Percentiles rank a stretch among this genome's conserved stretches.
Conservation (phyloP, 2,113 vertebrate species). For the Tyto alba region DNA sequence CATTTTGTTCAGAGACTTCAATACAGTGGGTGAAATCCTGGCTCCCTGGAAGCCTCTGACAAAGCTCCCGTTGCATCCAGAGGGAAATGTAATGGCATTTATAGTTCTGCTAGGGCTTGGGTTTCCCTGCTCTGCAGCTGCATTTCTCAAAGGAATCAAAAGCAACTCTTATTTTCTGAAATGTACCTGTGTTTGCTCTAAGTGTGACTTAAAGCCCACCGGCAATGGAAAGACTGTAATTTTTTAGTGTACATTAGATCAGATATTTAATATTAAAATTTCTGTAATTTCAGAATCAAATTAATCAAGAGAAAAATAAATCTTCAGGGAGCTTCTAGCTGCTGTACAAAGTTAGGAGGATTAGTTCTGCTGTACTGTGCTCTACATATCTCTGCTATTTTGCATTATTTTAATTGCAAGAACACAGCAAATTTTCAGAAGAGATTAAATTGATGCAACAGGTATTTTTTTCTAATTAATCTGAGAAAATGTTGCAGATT, state of each 20-base stretch:
- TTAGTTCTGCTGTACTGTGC: neutral
- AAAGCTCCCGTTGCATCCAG: neutral
- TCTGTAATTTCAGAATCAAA: neutral
- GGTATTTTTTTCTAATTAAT: neutral
- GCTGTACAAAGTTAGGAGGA: neutral
- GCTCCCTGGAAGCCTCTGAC: neutral
- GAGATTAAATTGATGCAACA: neutral
- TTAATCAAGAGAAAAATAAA: neutral
- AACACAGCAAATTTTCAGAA: neutral
- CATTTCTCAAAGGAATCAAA: neutral
- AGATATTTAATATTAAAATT: neutral
- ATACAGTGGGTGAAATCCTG: neutral
- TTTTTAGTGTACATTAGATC: neutral
- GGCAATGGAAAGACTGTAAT: neutral
- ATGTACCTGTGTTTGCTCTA: neutral
- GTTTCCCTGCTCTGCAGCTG: neutral
- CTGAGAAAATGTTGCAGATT: neutral
- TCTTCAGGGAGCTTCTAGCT: neutral
- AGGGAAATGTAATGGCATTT: neutral
- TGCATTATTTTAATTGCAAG: slow-evolving; percentile 4
- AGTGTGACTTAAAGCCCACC: neutral
- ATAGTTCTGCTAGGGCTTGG: neutral
- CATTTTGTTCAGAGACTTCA: neutral
- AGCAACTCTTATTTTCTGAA: neutral
- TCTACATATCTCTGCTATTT: neutral